Evolutionary conservation across 1,140 invertebrate genomes (phyloP).

Genomic region (Holcopasites calliopsidis): DNA sequence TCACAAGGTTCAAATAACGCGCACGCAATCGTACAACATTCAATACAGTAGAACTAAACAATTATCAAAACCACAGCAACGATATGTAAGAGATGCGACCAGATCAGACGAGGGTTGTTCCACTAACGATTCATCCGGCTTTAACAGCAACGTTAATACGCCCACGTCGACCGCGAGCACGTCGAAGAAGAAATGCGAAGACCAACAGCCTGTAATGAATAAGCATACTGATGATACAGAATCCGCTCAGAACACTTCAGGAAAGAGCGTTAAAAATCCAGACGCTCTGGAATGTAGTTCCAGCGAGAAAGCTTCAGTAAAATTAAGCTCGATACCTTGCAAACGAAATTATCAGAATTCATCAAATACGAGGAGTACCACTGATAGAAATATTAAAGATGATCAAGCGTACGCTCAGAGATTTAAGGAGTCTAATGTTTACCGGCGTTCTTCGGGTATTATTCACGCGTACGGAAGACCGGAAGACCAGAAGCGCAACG

Average conservation of each 20-base stretch:
- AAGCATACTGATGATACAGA: slow-evolving; percentile 13
- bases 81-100: slow-evolving; percentile 12
- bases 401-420: slow-evolving; percentile 20
- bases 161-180: not conserved
- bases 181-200: slow-evolving; percentile 27
- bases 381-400: slow-evolving; percentile 18
- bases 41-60: slow-evolving; percentile 29
- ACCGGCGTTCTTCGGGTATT: slow-evolving; percentile 13
- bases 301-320: not conserved
- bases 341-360: slow-evolving; percentile 27
- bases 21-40: slow-evolving; percentile 14
- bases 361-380: not conserved
- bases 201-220: slow-evolving; percentile 11
- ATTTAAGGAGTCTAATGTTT: slow-evolving; percentile 22
- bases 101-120: slow-evolving; percentile 9
- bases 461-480: slow-evolving; percentile 1
- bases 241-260: not conserved
- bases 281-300: not conserved
- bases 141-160: not conserved
- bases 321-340: not conserved
- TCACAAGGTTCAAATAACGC: slow-evolving; percentile 27
- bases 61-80: slow-evolving; percentile 12
- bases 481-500: slow-evolving; percentile 15
- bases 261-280: not conserved
- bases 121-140: not conserved